These are phyloP conservation scores for Drosophila picticornis DNA, from an alignment of 2,888 invertebrate species.

Conservation along the genomic window DNA sequence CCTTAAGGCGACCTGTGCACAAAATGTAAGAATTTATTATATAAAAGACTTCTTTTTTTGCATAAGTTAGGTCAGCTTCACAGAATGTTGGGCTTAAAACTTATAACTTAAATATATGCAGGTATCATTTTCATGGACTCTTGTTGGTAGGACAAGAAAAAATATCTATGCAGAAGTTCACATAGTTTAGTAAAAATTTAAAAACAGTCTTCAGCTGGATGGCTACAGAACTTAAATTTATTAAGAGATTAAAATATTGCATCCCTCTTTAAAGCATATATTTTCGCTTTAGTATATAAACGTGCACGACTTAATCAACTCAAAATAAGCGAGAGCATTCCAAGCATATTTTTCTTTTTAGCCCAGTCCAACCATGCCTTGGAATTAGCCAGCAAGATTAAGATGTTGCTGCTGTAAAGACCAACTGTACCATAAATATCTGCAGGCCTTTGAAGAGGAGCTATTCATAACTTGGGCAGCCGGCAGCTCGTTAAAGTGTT, in stretches of 20 bases:
- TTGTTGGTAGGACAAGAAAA: background rate
- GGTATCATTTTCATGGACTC: background rate
- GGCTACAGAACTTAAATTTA: background rate
- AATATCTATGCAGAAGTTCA: background rate
- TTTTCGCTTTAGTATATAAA: background rate
- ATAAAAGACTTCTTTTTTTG: background rate
- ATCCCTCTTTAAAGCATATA: background rate
- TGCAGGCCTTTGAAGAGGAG: background rate
- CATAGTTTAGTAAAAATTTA: background rate
- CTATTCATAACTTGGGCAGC: conserved; percentile 6
- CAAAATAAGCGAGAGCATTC: background rate
- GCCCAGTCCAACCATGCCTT: background rate
- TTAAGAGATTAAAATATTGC: background rate
- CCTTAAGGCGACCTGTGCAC: background rate
- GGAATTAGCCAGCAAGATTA: background rate
- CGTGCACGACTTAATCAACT: background rate
- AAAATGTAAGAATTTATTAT: background rate
- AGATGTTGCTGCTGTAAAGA: background rate
- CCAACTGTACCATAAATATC: background rate
- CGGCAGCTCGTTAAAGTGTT: conserved; percentile 22
- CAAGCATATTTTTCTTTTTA: background rate
- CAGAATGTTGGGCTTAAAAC: background rate
- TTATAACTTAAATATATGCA: background rate
- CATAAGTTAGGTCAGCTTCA: background rate
- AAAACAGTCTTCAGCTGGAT: background rate